Conservation (phyloP, 2,797 vertebrate species). For the Myotis daubentonii region DNA sequence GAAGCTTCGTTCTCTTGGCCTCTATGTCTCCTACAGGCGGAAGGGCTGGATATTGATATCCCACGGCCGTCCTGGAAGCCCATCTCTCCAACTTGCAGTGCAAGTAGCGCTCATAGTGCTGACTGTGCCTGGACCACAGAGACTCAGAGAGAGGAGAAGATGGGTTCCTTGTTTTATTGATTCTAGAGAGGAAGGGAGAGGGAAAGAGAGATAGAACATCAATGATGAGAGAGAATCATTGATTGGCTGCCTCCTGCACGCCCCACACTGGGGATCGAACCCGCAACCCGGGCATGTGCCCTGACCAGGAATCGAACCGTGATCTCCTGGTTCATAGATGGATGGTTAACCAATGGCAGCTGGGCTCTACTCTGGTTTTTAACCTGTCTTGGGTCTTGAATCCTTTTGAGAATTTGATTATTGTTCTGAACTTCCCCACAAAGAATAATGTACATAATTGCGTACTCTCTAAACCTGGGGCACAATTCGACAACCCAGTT, state of each 20-base stretch:
- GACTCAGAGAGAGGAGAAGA: neutral
- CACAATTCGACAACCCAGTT: neutral
- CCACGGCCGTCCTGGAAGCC: slow-evolving; percentile 98
- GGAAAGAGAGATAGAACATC: no score
- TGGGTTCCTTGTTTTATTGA: no score
- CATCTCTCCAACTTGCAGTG: slow-evolving; percentile 98
- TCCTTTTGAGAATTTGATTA: neutral
- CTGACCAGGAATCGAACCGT: no score
- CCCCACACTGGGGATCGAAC: no score
- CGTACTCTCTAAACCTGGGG: neutral
- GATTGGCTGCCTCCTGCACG: no score
- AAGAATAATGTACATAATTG: neutral
- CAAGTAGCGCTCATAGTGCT: slow-evolving; percentile 97
- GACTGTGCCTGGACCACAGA: slow-evolving; percentile 78
- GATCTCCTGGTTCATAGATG: no score
- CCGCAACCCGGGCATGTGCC: no score
- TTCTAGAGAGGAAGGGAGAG: no score
- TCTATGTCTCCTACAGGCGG: slow-evolving; percentile 99
- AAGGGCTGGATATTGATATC: slow-evolving; percentile 93
- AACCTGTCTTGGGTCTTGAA: neutral
- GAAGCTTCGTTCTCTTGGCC: slow-evolving; percentile 98
- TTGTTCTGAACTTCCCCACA: neutral
- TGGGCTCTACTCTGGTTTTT: neutral
- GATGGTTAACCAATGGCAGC: no score
- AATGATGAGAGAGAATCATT: no score